Evolutionary conservation across 2,888 invertebrate genomes (phyloP).

Genomic region (Monoplex corrugatus): DNA sequence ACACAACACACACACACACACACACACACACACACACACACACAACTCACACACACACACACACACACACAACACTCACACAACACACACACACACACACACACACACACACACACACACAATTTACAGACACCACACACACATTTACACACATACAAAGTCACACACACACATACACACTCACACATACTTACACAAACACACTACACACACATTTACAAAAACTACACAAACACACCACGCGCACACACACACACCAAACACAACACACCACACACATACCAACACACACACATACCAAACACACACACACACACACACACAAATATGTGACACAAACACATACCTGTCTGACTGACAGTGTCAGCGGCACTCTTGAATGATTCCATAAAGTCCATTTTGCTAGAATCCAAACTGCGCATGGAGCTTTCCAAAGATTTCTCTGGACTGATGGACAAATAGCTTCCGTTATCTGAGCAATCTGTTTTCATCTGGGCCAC

Average conservation of each 20-base stretch:
- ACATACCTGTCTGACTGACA: slow-evolving; percentile 8
- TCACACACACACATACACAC: too few relatives aligned
- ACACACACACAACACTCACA: too few relatives aligned
- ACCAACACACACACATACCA: neutral
- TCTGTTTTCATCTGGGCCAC: neutral
- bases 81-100: too few relatives aligned
- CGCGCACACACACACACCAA: too few relatives aligned
- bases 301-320: too few relatives aligned
- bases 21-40: neutral
- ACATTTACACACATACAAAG: too few relatives aligned
- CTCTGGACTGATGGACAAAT: slow-evolving; percentile 12
- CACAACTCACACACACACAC: too few relatives aligned
- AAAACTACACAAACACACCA: neutral
- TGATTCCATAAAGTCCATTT: slow-evolving; percentile 27
- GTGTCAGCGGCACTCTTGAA: slow-evolving; percentile 30
- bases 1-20: neutral
- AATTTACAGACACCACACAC: too few relatives aligned
- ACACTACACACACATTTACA: neutral
- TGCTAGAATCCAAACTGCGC: neutral
- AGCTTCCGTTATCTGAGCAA: neutral
- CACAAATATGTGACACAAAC: too few relatives aligned
- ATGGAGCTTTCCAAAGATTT: too few relatives aligned
- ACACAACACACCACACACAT: too few relatives aligned
- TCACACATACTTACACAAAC: neutral
- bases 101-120: slow-evolving; percentile 19